Conservation (phyloP, 1,140 invertebrate genomes). For the Drosophila willistoni region DNA sequence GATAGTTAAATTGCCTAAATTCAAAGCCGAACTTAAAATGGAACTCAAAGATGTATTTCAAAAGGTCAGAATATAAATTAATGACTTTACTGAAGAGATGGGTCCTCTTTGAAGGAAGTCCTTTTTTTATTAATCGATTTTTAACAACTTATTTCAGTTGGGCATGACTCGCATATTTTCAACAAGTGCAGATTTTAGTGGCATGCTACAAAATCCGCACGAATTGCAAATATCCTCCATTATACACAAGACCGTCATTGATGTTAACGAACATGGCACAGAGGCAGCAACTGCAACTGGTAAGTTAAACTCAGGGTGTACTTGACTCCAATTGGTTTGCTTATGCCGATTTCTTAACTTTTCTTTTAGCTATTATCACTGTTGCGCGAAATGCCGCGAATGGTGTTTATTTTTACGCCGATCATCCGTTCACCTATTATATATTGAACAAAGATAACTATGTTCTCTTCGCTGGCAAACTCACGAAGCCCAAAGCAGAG, state of each 20-base stretch:
- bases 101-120: no score
- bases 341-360: background rate
- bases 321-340: background rate
- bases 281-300: conserved; percentile 84
- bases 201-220: conserved; percentile 84
- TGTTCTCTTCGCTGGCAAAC: background rate
- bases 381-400: no score
- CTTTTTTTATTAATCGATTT: background rate
- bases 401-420: conserved; percentile 49
- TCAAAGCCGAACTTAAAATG: conserved; percentile 85
- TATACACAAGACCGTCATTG: conserved; percentile 85
- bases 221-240: conserved; percentile 84
- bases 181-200: conserved; percentile 85
- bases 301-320: conserved; percentile 35
- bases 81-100: no score
- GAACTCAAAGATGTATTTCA: conserved; percentile 84
- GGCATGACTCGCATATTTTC: conserved; percentile 86
- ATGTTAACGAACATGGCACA: conserved; percentile 86
- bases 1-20: conserved; percentile 86
- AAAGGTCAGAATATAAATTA: conserved; percentile 76
- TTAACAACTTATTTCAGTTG: conserved; percentile 79
- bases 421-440: conserved; percentile 57
- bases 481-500: background rate
- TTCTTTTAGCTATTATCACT: no score
- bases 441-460: conserved; percentile 28